These are phyloP conservation scores for Chaenocephalus aceratus DNA, from an alignment of 2,113 vertebrate genomes.

Conservation along the genomic window DNA sequence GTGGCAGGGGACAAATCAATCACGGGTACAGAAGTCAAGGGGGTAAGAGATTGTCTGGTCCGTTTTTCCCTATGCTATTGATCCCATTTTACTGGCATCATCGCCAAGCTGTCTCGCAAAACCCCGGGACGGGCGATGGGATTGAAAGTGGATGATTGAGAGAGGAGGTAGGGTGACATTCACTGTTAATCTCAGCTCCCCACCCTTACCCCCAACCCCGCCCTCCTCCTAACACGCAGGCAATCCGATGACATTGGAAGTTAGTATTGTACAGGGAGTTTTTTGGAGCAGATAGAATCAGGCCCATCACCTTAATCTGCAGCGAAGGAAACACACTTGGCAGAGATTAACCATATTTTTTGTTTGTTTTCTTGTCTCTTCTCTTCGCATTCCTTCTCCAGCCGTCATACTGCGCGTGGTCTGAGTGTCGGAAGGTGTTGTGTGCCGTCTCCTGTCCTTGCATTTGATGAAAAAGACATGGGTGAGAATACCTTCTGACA, in stretches of 20 bases:
- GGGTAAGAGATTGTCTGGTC: constrained; percentile 84
- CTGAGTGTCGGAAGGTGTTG: constrained; percentile 58
- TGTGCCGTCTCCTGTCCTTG: constrained; percentile 44
- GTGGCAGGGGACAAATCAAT: constrained; percentile 84
- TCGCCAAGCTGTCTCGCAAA: constrained; percentile 80
- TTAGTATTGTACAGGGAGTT: constrained; percentile 32
- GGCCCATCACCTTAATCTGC: constrained; percentile 34
- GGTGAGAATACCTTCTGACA: constrained; percentile 53
- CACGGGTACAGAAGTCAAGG: constrained; percentile 82
- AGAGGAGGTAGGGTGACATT: constrained; percentile 82
- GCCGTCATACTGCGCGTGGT: constrained; percentile 23
- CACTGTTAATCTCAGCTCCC: constrained; percentile 76
- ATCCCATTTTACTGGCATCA: constrained; percentile 85
- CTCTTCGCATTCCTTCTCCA: constrained; percentile 43
- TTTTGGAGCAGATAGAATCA: constrained; percentile 50
- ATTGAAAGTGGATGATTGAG: constrained; percentile 84
- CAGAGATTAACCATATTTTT: constrained; percentile 39
- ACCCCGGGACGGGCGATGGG: constrained; percentile 71
- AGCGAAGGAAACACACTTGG: constrained; percentile 39
- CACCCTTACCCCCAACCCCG: constrained; percentile 23
- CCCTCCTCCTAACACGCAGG: constrained; percentile 41
- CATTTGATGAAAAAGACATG: constrained; percentile 58
- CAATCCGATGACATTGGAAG: constrained; percentile 72
- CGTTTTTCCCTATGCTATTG: constrained; percentile 81
- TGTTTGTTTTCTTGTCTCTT: constrained; percentile 51